Evolutionary conservation across 2,797 vertebrate species (phyloP).

Genomic region (Sarcoramphus papa): DNA sequence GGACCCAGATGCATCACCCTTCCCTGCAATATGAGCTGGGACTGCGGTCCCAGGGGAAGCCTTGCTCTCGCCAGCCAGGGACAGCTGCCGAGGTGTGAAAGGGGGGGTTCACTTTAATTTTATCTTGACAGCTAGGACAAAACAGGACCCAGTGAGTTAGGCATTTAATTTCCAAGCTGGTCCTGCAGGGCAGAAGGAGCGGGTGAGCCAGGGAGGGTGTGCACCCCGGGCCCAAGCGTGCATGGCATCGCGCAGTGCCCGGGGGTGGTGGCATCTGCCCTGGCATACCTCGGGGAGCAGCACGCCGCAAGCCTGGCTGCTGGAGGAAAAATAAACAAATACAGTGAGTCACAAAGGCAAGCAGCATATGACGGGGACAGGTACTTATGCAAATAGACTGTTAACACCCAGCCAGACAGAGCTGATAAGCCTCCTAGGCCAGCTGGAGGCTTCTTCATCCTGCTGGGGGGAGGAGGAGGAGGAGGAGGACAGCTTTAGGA

Average conservation of each 20-base stretch:
- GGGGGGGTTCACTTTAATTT: not conserved
- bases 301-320: not conserved
- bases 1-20: not conserved
- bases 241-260: not conserved
- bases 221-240: not conserved
- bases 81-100: not conserved
- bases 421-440: conserved; percentile 65
- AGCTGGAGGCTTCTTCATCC: conserved; percentile 58
- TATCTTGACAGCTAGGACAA: not conserved
- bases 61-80: not conserved
- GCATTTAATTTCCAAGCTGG: not conserved
- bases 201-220: not conserved
- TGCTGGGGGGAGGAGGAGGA: conserved; percentile 16
- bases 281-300: not conserved
- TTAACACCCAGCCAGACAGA: conserved; percentile 65
- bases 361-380: conserved; percentile 42
- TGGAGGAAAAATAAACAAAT: conserved; percentile 20
- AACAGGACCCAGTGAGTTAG: not conserved
- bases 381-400: conserved; percentile 64
- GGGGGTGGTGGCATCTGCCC: conserved; percentile 15
- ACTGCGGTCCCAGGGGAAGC: not conserved
- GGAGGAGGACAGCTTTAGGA: not conserved
- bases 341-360: conserved; percentile 44
- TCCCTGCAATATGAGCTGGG: not conserved
- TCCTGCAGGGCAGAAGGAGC: not conserved